Base-by-base conservation (phyloP, 1,140 invertebrate genomes). In the Dendroctonus ponderosae region DNA sequence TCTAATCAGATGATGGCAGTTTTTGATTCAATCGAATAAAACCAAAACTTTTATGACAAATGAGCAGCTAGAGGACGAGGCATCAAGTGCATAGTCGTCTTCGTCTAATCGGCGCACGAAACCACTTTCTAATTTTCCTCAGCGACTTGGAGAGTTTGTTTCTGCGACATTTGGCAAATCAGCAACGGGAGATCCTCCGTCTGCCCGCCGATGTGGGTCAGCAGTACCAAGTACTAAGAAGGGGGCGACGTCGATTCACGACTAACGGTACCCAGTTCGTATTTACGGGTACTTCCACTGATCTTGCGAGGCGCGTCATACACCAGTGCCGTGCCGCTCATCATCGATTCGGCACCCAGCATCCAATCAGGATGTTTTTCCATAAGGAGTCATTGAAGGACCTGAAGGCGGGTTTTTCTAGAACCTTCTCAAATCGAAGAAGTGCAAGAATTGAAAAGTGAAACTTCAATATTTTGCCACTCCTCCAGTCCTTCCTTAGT, bases 151-250 rank as follows among this genome's bases (percentile, higher is more conserved):
- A 48, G 38, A 5, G 9, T 38, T 26, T 26, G 26, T 26, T 43
- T 61, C 46, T 61, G 58, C 58, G 14, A 61, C 58, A 54, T 46
- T 54, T 63, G 61, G 61, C 61, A 63, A 63, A 53, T 48, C 50
- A 48, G 61, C 61, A 52, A 51, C 54, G 51, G 67, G 60, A 67
- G 64, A 66, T 70, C 68, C 60, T 63, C 61, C 51, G 68, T 70
- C 68, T 66, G 57, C 62, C 48, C 64, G 54, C 53, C 54, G 40
- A 70, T 67, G 64, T 70, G 59, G 65, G 68, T 70, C 60, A 70
- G 59, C 68, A 70, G 68, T 66, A 67, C 58, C 59, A 67, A 52
- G 26, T 53, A 48, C n/a, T 58, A 49, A 15, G n/a, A 8, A 43
- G 26, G 50, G 26, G 50, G 52, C 26, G 26, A 38, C 40, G 40